These are phyloP conservation scores for Plecotus auritus DNA, from an alignment of 2,113 vertebrate species.

Conservation along the genomic window DNA sequence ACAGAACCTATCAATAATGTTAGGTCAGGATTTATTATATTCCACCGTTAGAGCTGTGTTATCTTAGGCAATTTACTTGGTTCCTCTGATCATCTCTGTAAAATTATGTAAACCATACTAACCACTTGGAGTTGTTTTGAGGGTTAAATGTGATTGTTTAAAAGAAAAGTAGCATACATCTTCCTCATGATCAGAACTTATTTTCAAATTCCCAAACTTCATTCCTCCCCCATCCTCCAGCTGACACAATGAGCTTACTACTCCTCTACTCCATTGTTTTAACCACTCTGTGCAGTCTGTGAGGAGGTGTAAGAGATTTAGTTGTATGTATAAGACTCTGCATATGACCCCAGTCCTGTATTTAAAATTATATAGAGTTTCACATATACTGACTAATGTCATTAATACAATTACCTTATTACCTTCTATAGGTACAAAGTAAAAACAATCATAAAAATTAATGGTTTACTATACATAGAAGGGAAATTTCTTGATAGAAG, in stretches of 20 bases:
- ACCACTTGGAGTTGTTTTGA: neutral
- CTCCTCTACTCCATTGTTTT: neutral
- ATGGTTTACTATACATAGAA: neutral
- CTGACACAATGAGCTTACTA: neutral
- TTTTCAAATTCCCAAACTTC: neutral
- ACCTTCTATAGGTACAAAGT: neutral
- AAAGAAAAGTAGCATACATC: neutral
- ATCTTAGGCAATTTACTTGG: slow-evolving; percentile 20
- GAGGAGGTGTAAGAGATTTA: neutral
- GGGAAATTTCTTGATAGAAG: neutral
- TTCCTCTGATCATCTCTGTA: slow-evolving; percentile 24
- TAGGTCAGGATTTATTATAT: neutral
- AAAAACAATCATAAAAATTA: slow-evolving; percentile 1
- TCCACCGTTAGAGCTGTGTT: neutral
- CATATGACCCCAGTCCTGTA: neutral
- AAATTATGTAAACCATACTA: neutral
- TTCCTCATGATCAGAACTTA: neutral
- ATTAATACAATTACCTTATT: neutral
- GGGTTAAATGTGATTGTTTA: neutral
- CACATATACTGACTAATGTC: neutral
- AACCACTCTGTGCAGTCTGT: neutral
- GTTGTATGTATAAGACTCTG: neutral
- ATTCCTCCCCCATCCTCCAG: neutral
- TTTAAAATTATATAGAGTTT: neutral
- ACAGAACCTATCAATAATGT: neutral